These are phyloP conservation scores for Lophius americanus DNA, from an alignment of 2,797 vertebrate species.

Conservation along the genomic window DNA sequence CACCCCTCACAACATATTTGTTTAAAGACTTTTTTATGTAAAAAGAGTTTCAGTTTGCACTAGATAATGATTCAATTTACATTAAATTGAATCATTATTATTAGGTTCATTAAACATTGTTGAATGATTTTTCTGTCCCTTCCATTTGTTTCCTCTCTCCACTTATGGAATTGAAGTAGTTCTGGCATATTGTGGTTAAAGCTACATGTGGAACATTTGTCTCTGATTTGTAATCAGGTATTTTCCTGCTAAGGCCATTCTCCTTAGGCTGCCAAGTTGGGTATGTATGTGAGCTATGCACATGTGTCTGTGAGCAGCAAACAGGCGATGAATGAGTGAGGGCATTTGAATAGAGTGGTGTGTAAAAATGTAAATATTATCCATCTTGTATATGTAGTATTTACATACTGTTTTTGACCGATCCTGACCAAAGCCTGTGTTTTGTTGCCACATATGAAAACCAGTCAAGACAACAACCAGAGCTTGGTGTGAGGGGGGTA, in stretches of 20 bases:
- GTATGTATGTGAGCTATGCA: conserved; percentile 9
- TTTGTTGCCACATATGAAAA: background rate
- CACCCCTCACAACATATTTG: too few species aligned
- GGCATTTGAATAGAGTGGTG: too few species aligned
- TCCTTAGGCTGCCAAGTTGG: conserved; percentile 26
- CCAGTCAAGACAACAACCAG: background rate
- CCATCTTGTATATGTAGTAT: background rate
- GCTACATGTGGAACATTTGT: background rate
- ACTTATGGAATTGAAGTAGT: too few species aligned
- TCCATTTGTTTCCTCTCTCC: too few species aligned
- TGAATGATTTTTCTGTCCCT: too few species aligned
- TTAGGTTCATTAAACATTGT: too few species aligned
- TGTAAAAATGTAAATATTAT: too few species aligned
- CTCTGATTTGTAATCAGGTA: conserved; percentile 5
- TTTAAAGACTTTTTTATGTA: too few species aligned
- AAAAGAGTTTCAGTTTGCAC: too few species aligned
- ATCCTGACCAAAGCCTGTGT: background rate
- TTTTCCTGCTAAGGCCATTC: conserved; percentile 27
- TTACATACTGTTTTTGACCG: background rate
- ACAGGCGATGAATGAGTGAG: background rate
- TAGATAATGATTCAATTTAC: too few species aligned
- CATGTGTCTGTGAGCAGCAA: background rate
- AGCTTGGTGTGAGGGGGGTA: background rate
- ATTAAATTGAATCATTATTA: too few species aligned
- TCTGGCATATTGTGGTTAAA: too few species aligned